These are phyloP conservation scores for Rana temporaria DNA, from an alignment of 2,113 vertebrate genomes.

Conservation along the genomic window DNA sequence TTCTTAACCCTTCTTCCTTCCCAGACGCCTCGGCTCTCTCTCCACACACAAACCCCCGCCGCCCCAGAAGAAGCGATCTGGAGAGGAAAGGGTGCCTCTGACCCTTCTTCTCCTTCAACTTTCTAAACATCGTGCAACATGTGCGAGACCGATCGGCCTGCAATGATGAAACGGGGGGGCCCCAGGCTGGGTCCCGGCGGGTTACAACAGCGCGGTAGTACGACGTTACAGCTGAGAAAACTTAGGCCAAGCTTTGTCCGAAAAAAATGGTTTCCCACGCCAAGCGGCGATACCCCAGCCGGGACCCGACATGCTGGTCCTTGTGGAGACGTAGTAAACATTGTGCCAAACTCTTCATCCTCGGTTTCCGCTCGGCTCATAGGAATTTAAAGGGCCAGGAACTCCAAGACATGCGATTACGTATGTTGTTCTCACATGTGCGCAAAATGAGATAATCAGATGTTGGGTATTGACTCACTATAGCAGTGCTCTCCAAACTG, in stretches of 20 bases:
- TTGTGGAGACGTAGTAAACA: not conserved
- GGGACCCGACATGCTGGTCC: not conserved
- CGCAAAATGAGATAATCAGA: too few species aligned
- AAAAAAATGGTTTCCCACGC: constrained; percentile 5
- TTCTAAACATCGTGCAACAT: constrained; percentile 1
- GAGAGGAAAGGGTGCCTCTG: not conserved
- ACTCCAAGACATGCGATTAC: too few species aligned
- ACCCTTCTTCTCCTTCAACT: not conserved
- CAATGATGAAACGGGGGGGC: not conserved
- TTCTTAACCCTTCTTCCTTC: constrained; percentile 25
- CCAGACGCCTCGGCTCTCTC: not conserved
- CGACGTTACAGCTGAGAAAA: constrained; percentile 36
- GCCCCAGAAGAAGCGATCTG: not conserved
- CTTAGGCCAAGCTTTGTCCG: not conserved
- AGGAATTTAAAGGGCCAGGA: too few species aligned
- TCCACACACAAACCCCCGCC: not conserved
- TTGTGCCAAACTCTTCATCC: not conserved
- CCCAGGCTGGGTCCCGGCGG: not conserved
- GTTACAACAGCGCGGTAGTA: not conserved
- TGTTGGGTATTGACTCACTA: too few species aligned
- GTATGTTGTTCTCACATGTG: too few species aligned
- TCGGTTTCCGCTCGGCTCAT: not conserved
- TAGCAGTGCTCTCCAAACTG: too few species aligned
- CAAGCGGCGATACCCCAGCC: not conserved
- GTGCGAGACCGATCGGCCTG: not conserved